These are phyloP conservation scores for Zaprionus capensis DNA, from an alignment of 1,140 invertebrate genomes.

Conservation along the genomic window DNA sequence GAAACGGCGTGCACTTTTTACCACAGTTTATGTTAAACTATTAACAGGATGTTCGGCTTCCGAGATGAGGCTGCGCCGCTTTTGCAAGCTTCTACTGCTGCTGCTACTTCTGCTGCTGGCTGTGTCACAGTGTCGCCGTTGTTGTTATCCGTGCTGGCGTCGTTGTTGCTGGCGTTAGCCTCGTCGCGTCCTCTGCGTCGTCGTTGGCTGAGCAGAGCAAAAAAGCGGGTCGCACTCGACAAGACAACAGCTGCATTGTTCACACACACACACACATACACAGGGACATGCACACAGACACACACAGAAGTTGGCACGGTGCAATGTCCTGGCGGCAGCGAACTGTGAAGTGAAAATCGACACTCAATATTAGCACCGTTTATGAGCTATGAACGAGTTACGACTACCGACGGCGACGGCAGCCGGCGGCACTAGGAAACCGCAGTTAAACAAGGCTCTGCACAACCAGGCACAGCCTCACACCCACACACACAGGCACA, in stretches of 20 bases:
- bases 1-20: slow-evolving; percentile 63
- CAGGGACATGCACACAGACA: neutral
- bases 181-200: neutral
- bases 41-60: slow-evolving; percentile 75
- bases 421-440: slow-evolving; percentile 31
- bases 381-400: slow-evolving; percentile 76
- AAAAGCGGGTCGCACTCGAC: slow-evolving; percentile 68
- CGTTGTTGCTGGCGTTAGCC: slow-evolving; percentile 13
- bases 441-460: slow-evolving; percentile 33
- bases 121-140: neutral
- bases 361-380: slow-evolving; percentile 78
- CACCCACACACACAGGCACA: neutral
- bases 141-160: slow-evolving; percentile 3
- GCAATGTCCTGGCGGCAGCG: slow-evolving; percentile 65
- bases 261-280: slow-evolving; percentile 20
- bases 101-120: no score
- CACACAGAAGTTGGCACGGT: slow-evolving; percentile 29
- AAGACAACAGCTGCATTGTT: slow-evolving; percentile 68
- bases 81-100: neutral
- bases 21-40: slow-evolving; percentile 81
- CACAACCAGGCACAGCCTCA: slow-evolving; percentile 7
- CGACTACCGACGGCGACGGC: slow-evolving; percentile 40
- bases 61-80: slow-evolving; percentile 67
- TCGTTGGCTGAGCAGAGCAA: slow-evolving; percentile 11
- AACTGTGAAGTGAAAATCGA: slow-evolving; percentile 70